Conservation (phyloP, 2,797 vertebrate species). For the Sebastes melanostomus region DNA sequence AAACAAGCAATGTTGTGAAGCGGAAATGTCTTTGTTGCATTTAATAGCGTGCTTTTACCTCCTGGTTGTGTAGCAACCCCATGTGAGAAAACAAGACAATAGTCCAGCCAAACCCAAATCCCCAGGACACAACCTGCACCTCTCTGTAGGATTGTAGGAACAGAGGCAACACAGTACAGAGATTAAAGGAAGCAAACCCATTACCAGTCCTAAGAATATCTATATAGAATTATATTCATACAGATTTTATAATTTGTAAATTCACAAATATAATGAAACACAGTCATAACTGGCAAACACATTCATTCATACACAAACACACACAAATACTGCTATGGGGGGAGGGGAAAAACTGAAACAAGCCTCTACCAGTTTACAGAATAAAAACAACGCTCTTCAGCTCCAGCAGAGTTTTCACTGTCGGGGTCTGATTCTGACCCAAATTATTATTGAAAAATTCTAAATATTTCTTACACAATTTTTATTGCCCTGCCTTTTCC, state of each 20-base stretch:
- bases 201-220: too few species aligned
- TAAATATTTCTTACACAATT: not conserved
- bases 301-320: not conserved
- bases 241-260: not conserved
- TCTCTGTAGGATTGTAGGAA: not conserved
- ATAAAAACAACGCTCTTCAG: conserved; percentile 12
- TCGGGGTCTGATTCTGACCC: not conserved
- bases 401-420: not conserved
- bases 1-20: not conserved
- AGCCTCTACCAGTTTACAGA: not conserved
- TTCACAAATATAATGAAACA: not conserved
- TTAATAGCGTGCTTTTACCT: not conserved
- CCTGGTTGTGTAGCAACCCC: not conserved
- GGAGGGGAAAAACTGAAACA: not conserved
- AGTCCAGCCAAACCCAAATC: not conserved
- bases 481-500: not conserved
- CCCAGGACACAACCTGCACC: not conserved
- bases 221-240: not conserved
- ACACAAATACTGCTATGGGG: not conserved
- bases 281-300: not conserved
- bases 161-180: not conserved
- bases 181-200: too few species aligned
- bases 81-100: conserved; percentile 3
- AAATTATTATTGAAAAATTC: not conserved
- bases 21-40: not conserved